A percentile compares a stretch with the other conserved stretches of the same genome.
phyloP scores from a whole-genome alignment of 1,140 invertebrate genomes.

The Bombus balteatus region DNA sequence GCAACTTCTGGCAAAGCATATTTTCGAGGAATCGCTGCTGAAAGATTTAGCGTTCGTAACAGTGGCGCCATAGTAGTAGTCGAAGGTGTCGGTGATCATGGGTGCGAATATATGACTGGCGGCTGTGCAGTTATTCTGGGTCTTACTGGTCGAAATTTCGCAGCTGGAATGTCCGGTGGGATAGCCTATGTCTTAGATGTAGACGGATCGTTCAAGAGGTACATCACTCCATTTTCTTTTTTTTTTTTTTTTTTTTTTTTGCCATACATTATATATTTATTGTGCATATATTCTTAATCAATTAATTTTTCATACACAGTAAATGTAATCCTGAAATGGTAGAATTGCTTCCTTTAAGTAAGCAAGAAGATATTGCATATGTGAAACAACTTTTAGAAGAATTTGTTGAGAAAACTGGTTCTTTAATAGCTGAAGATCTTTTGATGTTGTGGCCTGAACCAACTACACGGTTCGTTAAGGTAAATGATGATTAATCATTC shows the following conservation, averaged over 20 bases:
- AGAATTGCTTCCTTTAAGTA: constrained; percentile 91
- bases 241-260: not conserved
- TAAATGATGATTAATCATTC: constrained; percentile 60
- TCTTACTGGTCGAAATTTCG: constrained; percentile 98
- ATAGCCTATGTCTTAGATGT: constrained; percentile 97
- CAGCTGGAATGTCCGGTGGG: constrained; percentile 99
- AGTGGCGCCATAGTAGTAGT: constrained; percentile 96
- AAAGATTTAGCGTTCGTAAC: constrained; percentile 99
- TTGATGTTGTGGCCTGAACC: constrained; percentile 92
- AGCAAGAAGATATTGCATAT: constrained; percentile 90
- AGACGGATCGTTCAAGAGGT: constrained; percentile 90
- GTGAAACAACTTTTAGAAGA: constrained; percentile 92
- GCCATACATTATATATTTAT: not conserved
- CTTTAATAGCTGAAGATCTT: constrained; percentile 91
- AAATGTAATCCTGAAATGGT: constrained; percentile 97
- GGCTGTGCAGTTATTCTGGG: constrained; percentile 96
- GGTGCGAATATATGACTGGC: constrained; percentile 99
- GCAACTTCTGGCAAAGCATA: constrained; percentile 97
- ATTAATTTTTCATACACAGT: constrained; percentile 74
- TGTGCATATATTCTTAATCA: not conserved
- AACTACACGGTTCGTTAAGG: constrained; percentile 94
- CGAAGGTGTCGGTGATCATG: constrained; percentile 98
- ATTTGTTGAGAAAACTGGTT: constrained; percentile 95
- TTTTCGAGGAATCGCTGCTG: constrained; percentile 98
- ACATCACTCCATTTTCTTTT: not conserved